These are phyloP conservation scores for Eufriesea mexicana DNA, from an alignment of 1,140 invertebrate genomes.

Conservation along the genomic window DNA sequence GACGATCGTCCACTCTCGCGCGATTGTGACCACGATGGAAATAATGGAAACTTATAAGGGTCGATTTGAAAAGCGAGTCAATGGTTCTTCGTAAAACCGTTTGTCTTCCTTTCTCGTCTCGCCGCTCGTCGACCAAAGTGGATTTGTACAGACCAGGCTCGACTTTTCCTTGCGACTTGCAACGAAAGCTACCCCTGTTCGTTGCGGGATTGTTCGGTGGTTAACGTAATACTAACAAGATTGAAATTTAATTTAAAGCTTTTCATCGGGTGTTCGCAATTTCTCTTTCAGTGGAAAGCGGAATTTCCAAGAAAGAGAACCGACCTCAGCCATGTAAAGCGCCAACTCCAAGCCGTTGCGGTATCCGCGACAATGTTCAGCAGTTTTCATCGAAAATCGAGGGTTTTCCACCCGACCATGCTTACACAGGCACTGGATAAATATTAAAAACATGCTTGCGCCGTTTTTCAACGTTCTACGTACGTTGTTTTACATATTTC, in stretches of 20 bases:
- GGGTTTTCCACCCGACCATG: not conserved
- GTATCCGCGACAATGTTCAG: not conserved
- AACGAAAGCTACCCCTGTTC: slow-evolving; percentile 49
- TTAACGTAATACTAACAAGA: slow-evolving; percentile 61
- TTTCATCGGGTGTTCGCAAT: slow-evolving; percentile 29
- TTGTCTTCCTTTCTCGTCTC: slow-evolving; percentile 41
- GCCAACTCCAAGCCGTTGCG: slow-evolving; percentile 6
- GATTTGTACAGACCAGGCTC: slow-evolving; percentile 32
- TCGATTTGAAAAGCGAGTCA: slow-evolving; percentile 27
- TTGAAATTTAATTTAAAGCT: slow-evolving; percentile 55
- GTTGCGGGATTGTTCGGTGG: slow-evolving; percentile 33
- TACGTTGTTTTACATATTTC: slow-evolving; percentile 15
- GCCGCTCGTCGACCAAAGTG: slow-evolving; percentile 44
- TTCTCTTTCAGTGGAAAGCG: slow-evolving; percentile 35
- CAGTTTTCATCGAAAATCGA: slow-evolving; percentile 5
- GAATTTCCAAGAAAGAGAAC: not conserved
- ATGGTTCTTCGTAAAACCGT: slow-evolving; percentile 49
- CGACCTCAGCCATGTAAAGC: not conserved
- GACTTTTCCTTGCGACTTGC: slow-evolving; percentile 40
- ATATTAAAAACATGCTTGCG: slow-evolving; percentile 1
- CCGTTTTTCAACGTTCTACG: slow-evolving; percentile 6
- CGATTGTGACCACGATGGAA: slow-evolving; percentile 35
- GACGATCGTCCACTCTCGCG: not conserved
- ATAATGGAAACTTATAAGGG: slow-evolving; percentile 57
- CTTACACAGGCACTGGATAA: not conserved